These are phyloP conservation scores for Lagopus leucura DNA, from an alignment of 2,113 vertebrate genomes.

Conservation along the genomic window DNA sequence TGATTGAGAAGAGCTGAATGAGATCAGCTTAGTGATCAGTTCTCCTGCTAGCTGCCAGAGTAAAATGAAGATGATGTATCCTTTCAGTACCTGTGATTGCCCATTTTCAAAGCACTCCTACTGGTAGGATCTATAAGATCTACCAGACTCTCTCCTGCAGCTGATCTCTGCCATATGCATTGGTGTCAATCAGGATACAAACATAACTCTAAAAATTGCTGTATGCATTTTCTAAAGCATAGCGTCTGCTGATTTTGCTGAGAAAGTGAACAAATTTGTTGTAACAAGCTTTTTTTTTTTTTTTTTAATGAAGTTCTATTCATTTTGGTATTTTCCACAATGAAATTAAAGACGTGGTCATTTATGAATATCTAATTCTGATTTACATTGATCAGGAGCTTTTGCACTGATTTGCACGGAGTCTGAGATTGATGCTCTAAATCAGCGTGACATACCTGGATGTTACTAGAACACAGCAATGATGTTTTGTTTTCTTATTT, in stretches of 20 bases:
- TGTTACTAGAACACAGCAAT: background rate
- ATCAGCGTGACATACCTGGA: background rate
- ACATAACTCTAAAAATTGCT: constrained; percentile 1
- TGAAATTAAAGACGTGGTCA: background rate
- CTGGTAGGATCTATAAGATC: background rate
- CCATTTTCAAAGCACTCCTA: background rate
- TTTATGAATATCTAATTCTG: background rate
- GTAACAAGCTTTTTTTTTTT: background rate
- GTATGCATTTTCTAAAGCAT: background rate
- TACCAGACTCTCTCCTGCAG: background rate
- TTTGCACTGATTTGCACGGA: fast-evolving
- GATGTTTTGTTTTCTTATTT: background rate
- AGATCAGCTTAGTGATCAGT: constrained; percentile 59
- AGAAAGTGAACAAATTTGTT: background rate
- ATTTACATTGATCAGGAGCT: background rate
- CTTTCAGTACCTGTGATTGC: constrained; percentile 34
- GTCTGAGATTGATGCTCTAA: background rate
- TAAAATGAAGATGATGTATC: background rate
- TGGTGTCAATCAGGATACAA: background rate
- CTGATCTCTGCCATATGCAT: background rate
- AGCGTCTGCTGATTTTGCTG: background rate
- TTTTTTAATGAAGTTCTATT: background rate
- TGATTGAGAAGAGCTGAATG: constrained; percentile 64
- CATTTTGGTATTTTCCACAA: background rate
- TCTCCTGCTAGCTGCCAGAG: constrained; percentile 13